Evolutionary conservation across 2,888 invertebrate species (phyloP).

Genomic region (Drosophila affinis): DNA sequence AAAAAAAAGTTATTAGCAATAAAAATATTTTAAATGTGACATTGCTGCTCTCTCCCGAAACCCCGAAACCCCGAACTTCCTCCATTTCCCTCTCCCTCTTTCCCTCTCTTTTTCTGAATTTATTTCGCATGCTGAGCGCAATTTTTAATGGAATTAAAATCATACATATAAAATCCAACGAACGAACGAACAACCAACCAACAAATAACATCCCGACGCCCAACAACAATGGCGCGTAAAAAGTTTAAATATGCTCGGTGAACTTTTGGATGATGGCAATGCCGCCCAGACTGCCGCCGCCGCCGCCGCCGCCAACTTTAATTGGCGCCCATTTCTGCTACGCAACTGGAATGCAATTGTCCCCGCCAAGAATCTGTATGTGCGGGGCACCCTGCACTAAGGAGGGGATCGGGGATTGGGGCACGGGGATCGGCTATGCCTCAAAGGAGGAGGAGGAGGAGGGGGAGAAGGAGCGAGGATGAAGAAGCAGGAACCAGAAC

Average conservation of each 20-base stretch:
- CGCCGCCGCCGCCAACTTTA: constrained; percentile 67
- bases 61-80: not conserved
- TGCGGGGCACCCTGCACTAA: constrained; percentile 67
- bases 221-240: constrained; percentile 43
- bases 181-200: constrained; percentile 7
- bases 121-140: constrained; percentile 60
- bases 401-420: not conserved
- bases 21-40: constrained; percentile 71
- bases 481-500: constrained; percentile 1
- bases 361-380: constrained; percentile 74
- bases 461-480: no score
- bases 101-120: constrained; percentile 41
- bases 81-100: not conserved
- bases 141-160: constrained; percentile 76
- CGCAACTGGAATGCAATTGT: constrained; percentile 79
- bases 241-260: constrained; percentile 69
- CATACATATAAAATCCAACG: constrained; percentile 50
- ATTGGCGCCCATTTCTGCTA: constrained; percentile 77
- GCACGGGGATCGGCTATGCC: not conserved
- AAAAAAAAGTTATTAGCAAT: constrained; percentile 66
- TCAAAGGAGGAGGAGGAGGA: not conserved
- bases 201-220: constrained; percentile 1
- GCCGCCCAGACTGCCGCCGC: constrained; percentile 41
- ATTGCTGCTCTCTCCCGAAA: constrained; percentile 23
- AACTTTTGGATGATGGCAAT: constrained; percentile 65